These are phyloP conservation scores for Mactra quadrangularis DNA, from an alignment of 1,140 invertebrate species.

Conservation along the genomic window DNA sequence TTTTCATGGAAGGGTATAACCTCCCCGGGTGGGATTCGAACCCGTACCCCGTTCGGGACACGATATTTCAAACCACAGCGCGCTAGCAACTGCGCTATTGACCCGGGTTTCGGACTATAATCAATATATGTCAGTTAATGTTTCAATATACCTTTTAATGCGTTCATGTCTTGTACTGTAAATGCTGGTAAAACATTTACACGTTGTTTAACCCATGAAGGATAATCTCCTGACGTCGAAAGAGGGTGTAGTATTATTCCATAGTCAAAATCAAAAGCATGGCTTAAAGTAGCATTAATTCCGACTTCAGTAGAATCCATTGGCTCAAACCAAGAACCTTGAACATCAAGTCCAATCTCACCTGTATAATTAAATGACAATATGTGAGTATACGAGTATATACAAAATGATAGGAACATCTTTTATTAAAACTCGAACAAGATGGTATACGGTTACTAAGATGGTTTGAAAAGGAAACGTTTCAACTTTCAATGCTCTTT, in stretches of 20 bases:
- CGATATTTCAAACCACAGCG: too few relatives aligned
- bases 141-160: constrained; percentile 15
- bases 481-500: too few relatives aligned
- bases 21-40: too few relatives aligned
- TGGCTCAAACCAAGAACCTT: constrained; percentile 59
- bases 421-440: constrained; percentile 3
- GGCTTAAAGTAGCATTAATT: constrained; percentile 65
- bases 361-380: constrained; percentile 43
- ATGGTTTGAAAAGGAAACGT: too few relatives aligned
- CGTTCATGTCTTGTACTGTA: background rate
- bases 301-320: constrained; percentile 55
- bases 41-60: too few relatives aligned
- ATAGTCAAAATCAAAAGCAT: constrained; percentile 69
- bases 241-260: constrained; percentile 80
- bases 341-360: constrained; percentile 66
- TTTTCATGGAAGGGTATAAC: too few relatives aligned
- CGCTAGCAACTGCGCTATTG: too few relatives aligned
- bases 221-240: constrained; percentile 78
- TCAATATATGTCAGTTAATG: too few relatives aligned
- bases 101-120: too few relatives aligned
- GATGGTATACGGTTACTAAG: too few relatives aligned
- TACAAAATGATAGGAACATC: background rate
- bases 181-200: constrained; percentile 10
- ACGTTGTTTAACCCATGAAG: constrained; percentile 70
- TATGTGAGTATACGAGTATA: background rate